A percentile compares a stretch with the other conserved stretches of the same genome.
Evolutionary conservation across 2,888 invertebrate species (phyloP).

Genomic region (Melieria picta): DNA sequence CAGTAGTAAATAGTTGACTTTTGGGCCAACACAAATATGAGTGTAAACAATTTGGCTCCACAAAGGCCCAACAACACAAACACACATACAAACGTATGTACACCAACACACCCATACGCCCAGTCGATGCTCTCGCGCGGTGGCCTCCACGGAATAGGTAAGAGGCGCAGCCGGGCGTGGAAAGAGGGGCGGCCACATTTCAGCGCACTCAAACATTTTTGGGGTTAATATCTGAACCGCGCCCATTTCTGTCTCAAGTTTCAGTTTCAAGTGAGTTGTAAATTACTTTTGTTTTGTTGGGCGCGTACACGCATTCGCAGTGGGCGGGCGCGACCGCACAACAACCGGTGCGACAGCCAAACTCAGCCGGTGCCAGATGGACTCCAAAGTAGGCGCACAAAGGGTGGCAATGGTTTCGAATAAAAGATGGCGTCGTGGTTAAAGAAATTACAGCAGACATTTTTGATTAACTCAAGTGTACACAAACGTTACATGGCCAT

Average conservation of each 20-base stretch:
- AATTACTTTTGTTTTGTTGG: constrained; percentile 43
- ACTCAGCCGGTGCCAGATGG: too few relatives aligned
- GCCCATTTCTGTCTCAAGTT: constrained; percentile 38
- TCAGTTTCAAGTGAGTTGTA: constrained; percentile 16
- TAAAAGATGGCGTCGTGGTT: constrained; percentile 59
- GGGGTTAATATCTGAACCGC: constrained; percentile 40
- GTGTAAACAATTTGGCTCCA: not conserved
- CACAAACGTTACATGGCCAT: not conserved
- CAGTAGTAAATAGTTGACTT: not conserved
- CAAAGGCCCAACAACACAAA: not conserved
- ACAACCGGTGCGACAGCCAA: constrained; percentile 25
- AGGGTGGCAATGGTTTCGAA: constrained; percentile 27
- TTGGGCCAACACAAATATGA: not conserved
- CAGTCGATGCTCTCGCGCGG: not conserved
- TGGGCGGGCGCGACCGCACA: constrained; percentile 8
- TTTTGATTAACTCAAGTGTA: constrained; percentile 57
- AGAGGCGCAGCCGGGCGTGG: not conserved
- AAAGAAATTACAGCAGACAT: constrained; percentile 63
- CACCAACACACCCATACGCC: not conserved
- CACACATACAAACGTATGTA: not conserved
- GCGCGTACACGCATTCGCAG: not conserved
- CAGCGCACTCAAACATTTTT: constrained; percentile 1
- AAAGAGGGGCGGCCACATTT: not conserved
- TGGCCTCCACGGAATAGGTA: not conserved
- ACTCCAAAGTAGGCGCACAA: not conserved